Conservation (phyloP, 2,888 invertebrate genomes). For the Antitype chi region DNA sequence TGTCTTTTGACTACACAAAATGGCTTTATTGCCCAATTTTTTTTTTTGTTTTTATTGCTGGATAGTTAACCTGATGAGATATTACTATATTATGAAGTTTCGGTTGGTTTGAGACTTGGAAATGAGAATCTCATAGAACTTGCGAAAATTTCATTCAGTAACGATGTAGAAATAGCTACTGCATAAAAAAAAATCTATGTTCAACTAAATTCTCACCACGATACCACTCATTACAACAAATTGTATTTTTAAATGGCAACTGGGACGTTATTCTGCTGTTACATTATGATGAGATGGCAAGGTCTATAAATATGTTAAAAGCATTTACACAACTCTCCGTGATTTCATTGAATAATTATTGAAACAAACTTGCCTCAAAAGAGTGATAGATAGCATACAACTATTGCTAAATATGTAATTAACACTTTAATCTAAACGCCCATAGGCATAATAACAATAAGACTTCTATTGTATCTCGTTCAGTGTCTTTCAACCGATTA, state of each 20-base stretch:
- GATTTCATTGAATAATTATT: not conserved
- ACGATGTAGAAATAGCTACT: not conserved
- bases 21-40: constrained; percentile 56
- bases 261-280: not conserved
- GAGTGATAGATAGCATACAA: no score
- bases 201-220: not conserved
- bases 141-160: not conserved
- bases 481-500: no score
- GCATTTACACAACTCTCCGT: not conserved
- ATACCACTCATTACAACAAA: not conserved
- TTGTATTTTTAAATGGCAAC: not conserved
- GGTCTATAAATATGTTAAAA: not conserved
- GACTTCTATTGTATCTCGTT: no score
- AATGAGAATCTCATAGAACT: not conserved
- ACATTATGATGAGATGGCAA: not conserved
- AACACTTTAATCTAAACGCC: no score
- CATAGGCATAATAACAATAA: no score
- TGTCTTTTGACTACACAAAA: constrained; percentile 47
- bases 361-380: not conserved
- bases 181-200: not conserved
- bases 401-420: not conserved
- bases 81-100: constrained; percentile 8
- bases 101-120: not conserved
- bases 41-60: constrained; percentile 58
- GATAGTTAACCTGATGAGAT: constrained; percentile 40